Evolutionary conservation across 1,140 invertebrate species (phyloP), one percentile per base, ranked within the genome.

Genomic region (Probaryconus sp.): DNA sequence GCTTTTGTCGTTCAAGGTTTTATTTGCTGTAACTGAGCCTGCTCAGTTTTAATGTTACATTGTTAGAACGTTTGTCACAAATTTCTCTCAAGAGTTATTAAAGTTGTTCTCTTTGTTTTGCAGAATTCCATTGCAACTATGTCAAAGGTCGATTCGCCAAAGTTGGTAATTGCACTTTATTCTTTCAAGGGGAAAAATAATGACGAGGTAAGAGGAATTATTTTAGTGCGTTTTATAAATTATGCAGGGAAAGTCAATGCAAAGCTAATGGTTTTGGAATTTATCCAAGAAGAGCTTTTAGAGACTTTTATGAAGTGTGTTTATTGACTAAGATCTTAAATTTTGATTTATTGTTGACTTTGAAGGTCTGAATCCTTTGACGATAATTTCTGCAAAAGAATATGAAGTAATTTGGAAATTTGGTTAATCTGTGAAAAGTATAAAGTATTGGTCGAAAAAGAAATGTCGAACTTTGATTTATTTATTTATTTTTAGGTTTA

Each of bases 151-250:
- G 86, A 87, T 71, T 90, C 92, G 82, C 92, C 92, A 77, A 90
- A 92, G 82, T 89, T 95, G 72, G 96, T 98, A 5, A 93, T 95
- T 84, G 96, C 97, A 60, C 89, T 97, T 38, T 97, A 95, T 88
- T 93, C 95, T 64, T 99, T 98, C 85, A 96, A 96, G 89, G 96
- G 96, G 40, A 94, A 93, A 85, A 98, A 98, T 83, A 98, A 98
- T 90, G 97, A 99, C 90, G 97, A 98, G 91, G 94, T 95, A 88
- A 86, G 87, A 76, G 13, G 35, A 10, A 31, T 50, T 35, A 47
- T 37, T 64, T 7, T 13, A n/a, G 17, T n/a, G 6, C 10, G 9
- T 3, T 24, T 24, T 24, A 7, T 7, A 24, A 24, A 7, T 24
- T 4, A 4, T 24, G 3, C 3, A 24, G 21, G 10, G 1, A 37